Conservation (phyloP, 2,113 vertebrate species). For the Corapipo altera region DNA sequence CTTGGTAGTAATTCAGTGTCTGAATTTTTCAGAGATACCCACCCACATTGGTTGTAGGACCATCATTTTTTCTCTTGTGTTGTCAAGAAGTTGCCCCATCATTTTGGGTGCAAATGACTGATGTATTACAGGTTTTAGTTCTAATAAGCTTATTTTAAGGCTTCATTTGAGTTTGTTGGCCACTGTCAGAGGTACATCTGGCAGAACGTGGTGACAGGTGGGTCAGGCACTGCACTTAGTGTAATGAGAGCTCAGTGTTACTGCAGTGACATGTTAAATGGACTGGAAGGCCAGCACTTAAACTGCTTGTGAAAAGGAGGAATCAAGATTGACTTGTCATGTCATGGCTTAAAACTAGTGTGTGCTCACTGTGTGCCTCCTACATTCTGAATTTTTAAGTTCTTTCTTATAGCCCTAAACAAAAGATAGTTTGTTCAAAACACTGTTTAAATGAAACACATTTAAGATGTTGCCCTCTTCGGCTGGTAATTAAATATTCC, state of each 20-base stretch:
- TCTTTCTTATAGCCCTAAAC: not conserved
- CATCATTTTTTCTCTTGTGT: not conserved
- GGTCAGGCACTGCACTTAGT: not conserved
- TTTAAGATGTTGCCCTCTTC: not conserved
- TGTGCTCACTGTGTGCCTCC: not conserved
- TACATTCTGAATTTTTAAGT: not conserved
- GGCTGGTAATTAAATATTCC: not conserved
- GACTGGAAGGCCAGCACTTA: not conserved
- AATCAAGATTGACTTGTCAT: not conserved
- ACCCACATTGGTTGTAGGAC: not conserved
- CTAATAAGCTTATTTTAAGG: not conserved
- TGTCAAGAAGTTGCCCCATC: not conserved
- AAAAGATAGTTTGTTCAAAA: not conserved
- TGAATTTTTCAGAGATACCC: not conserved
- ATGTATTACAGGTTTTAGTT: not conserved
- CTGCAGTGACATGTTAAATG: constrained; percentile 5
- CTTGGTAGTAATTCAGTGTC: not conserved
- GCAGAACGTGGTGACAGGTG: not conserved
- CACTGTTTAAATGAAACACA: not conserved
- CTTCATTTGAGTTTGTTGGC: not conserved
- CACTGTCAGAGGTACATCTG: not conserved
- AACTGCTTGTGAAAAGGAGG: not conserved
- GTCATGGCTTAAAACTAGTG: not conserved
- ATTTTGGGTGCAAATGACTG: not conserved
- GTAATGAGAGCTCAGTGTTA: not conserved